Conservation (phyloP, 2,888 invertebrate genomes). For the Brachylomia viminalis region DNA sequence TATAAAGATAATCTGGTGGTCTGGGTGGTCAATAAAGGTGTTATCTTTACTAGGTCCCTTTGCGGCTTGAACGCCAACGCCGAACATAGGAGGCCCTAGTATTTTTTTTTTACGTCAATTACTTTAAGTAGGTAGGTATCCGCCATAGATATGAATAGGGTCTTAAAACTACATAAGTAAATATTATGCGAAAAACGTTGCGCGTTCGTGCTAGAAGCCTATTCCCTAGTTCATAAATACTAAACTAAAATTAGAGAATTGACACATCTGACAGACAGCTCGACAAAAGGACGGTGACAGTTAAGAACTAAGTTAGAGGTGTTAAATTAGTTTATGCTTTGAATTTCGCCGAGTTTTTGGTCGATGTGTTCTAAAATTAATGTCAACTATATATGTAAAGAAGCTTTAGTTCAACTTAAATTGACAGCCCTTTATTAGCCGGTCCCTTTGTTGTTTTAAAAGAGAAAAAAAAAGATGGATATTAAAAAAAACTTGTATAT, state of each 20-base stretch:
- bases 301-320: neutral
- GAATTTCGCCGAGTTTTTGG: neutral
- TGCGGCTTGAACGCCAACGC: neutral
- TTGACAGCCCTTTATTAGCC: neutral
- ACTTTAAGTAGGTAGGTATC: no score
- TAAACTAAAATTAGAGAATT: neutral
- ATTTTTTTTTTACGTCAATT: neutral
- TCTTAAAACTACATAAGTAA: neutral
- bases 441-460: no score
- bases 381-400: neutral
- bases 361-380: neutral
- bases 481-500: neutral
- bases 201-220: neutral
- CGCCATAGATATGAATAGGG: neutral
- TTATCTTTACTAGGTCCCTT: neutral
- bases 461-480: neutral
- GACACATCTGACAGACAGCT: neutral
- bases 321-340: neutral
- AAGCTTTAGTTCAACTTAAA: neutral
- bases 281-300: neutral
- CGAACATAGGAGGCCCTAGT: no score
- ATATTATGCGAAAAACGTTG: neutral
- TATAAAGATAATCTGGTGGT: neutral
- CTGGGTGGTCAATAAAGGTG: neutral
- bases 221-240: no score